Percentiles rank a stretch among this genome's conserved stretches.
These are phyloP conservation scores for Cataglyphis albicans DNA, from an alignment of 2,888 invertebrate genomes.

Conservation along the genomic window DNA sequence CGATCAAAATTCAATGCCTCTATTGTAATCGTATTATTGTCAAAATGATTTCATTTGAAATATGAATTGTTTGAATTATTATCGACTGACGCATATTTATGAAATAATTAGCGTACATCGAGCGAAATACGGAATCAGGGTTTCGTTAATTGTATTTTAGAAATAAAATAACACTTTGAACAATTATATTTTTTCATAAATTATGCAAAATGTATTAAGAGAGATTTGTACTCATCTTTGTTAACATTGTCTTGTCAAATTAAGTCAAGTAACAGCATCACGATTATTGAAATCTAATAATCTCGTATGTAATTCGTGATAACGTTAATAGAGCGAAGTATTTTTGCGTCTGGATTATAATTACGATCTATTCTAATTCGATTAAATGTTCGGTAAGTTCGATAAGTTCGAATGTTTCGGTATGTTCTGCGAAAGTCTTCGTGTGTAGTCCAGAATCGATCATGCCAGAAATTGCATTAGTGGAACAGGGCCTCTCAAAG, in stretches of 20 bases:
- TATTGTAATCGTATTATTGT: background rate
- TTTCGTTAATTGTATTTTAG: background rate
- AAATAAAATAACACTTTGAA: background rate
- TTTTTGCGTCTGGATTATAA: background rate
- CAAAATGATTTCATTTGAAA: background rate
- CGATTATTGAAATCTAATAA: background rate
- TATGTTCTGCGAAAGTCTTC: slow-evolving; percentile 41
- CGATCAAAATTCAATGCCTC: background rate
- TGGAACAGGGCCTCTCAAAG: slow-evolving; percentile 51
- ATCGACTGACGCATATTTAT: background rate
- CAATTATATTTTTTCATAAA: background rate
- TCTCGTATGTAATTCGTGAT: background rate
- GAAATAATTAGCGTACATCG: background rate
- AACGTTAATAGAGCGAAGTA: background rate
- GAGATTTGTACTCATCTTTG: background rate
- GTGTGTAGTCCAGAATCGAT: slow-evolving; percentile 37
- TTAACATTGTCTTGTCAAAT: background rate
- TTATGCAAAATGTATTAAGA: background rate
- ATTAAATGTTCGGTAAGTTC: slow-evolving; percentile 45
- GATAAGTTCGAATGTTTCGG: background rate
- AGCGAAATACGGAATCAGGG: background rate
- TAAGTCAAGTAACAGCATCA: background rate
- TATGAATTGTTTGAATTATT: background rate
- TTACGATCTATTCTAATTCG: slow-evolving; percentile 28
- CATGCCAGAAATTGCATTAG: slow-evolving; percentile 50